Evolutionary conservation across 2,888 invertebrate species (phyloP).

Genomic region (Acronicta alni): DNA sequence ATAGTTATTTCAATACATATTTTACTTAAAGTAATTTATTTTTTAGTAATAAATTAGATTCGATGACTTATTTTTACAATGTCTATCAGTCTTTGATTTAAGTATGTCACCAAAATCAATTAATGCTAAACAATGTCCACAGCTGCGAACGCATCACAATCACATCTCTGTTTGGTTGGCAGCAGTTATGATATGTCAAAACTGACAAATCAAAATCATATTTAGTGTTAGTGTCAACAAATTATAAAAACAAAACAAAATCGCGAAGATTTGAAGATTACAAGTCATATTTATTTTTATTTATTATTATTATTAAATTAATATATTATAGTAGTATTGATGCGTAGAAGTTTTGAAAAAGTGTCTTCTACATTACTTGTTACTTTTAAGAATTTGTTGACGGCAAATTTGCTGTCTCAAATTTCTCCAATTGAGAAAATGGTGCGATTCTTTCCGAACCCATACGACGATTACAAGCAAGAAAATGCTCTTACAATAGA

Average conservation of each 20-base stretch:
- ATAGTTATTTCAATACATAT: too few relatives aligned
- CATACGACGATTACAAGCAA: conserved; percentile 72
- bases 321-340: conserved; percentile 38
- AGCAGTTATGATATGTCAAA: conserved; percentile 17
- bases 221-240: too few relatives aligned
- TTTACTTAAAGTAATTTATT: too few relatives aligned
- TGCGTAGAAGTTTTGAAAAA: conserved; percentile 59
- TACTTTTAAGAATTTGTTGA: conserved; percentile 53
- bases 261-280: conserved; percentile 25
- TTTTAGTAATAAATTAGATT: background rate
- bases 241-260: conserved; percentile 48
- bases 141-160: conserved; percentile 42
- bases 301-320: conserved; percentile 19
- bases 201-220: background rate
- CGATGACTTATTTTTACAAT: too few relatives aligned
- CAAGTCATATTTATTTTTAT: conserved; percentile 13
- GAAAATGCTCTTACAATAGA: conserved; percentile 58
- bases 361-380: conserved; percentile 46
- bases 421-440: conserved; percentile 66
- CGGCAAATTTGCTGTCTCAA: conserved; percentile 56
- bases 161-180: conserved; percentile 28
- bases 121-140: too few relatives aligned
- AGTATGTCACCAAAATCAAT: too few relatives aligned
- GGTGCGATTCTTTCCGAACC: conserved; percentile 83
- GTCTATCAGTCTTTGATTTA: too few relatives aligned